Base-by-base conservation (phyloP, 2,888 invertebrate species). In the Diloba caeruleocephala region DNA sequence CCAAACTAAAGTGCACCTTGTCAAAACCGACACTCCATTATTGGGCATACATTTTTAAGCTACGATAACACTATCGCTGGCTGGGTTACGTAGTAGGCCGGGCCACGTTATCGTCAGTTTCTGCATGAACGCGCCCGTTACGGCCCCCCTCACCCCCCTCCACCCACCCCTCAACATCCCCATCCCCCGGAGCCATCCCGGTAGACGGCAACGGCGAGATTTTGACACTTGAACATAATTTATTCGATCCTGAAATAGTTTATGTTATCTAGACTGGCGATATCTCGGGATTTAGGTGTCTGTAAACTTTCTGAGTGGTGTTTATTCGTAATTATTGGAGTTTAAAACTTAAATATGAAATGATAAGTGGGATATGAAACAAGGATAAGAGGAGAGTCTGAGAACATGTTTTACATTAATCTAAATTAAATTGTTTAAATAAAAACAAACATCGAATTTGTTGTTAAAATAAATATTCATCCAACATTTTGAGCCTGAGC, bases 61-160 rank as follows among this genome's bases (percentile, higher is more conserved):
- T 61, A 29, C 75, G 87, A 87, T 90, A 89, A 81, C 82, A 82
- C 79, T 89, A 89, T 89, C 87, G 74, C 65, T 66, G 71, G 78
- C 84, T 79, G 88, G 91, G 92, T 90, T 91, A 90, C 92, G 89
- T 90, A 87, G 91, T 92, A 92, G 92, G 91, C 91, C 83, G 88
- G 85, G 77, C 82, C 73, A 72, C 75, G 92, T 93, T 93, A 93
- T 93, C 94, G 90, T 89, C 91, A 89, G 87, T 90, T 93, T 93
- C 92, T 85, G 84, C 92, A 89, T 93, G 92, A 91, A 93, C 93
- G 93, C 93, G 78, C 82, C 76, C 90, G 91, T 89, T 89, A 92
- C 90, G 84, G 83, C 71, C 70, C 73, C 78, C 79, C 83, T 74
- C 63, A 59, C 49, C 58, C 67, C 58, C 60, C 67, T 38, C 58